phyloP scores from a whole-genome alignment of 2,113 vertebrate genomes.

The Mesitornis unicolor region DNA sequence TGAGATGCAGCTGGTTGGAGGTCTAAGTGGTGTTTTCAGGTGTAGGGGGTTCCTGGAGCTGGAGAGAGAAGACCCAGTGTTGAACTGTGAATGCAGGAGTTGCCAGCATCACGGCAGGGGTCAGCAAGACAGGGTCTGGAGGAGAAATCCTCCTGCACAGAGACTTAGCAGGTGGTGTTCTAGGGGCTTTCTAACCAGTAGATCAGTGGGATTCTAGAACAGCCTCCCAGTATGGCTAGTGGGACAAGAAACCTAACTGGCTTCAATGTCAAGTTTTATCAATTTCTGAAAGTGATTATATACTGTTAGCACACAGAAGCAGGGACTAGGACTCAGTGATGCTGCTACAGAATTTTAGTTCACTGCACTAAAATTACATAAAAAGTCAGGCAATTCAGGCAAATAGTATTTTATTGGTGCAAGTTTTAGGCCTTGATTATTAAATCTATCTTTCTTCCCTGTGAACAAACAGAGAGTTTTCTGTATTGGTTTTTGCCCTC shows the following conservation, averaged over 20 bases:
- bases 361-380: neutral
- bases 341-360: neutral
- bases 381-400: neutral
- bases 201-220: neutral
- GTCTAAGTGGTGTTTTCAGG: neutral
- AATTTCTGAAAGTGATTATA: neutral
- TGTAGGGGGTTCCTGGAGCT: neutral
- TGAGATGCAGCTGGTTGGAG: neutral
- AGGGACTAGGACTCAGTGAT: too few relatives aligned
- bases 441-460: neutral
- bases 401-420: neutral
- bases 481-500: neutral
- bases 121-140: neutral
- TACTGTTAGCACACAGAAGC: too few relatives aligned
- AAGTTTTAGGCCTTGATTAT: neutral
- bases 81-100: neutral
- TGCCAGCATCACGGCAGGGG: neutral
- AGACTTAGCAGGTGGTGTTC: neutral
- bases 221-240: neutral
- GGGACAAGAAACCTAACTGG: neutral
- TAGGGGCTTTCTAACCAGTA: neutral
- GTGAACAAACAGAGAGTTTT: neutral
- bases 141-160: neutral
- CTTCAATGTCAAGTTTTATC: neutral
- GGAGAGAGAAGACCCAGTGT: neutral